Conservation (phyloP, 2,888 invertebrate species). For the Neuroscelio doddi region DNA sequence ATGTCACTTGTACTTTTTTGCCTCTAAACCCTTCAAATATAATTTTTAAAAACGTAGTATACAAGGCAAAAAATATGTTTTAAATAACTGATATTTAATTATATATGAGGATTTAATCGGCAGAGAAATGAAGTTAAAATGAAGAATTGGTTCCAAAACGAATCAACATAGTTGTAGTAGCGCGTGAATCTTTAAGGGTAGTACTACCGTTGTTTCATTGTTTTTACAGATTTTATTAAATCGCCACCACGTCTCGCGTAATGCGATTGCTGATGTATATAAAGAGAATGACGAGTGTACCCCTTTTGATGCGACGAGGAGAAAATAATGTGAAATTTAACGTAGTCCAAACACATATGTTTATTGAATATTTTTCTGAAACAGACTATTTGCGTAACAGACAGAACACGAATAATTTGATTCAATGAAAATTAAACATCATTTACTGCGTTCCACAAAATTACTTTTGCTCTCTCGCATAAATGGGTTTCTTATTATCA, state of each 20-base stretch:
- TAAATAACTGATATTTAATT: no score
- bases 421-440: neutral
- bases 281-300: slow-evolving; percentile 9
- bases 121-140: slow-evolving; percentile 23
- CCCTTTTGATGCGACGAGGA: no score
- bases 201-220: slow-evolving; percentile 69
- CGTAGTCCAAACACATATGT: slow-evolving; percentile 4
- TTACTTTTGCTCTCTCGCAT: no score
- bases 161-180: slow-evolving; percentile 62
- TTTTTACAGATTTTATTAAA: slow-evolving; percentile 71
- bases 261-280: slow-evolving; percentile 42
- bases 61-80: no score
- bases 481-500: no score
- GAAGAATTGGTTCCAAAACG: slow-evolving; percentile 46
- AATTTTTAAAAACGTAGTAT: no score
- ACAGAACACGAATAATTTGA: slow-evolving; percentile 1
- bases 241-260: slow-evolving; percentile 61
- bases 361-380: slow-evolving; percentile 1
- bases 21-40: no score
- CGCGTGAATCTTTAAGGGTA: slow-evolving; percentile 62
- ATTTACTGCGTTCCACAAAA: no score
- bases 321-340: neutral
- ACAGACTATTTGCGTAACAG: no score
- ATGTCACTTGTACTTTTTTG: no score
- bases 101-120: no score